Percentiles rank a stretch among this genome's conserved stretches.
Evolutionary conservation across 2,888 invertebrate genomes (phyloP).

Genomic region (Lysandra coridon): DNA sequence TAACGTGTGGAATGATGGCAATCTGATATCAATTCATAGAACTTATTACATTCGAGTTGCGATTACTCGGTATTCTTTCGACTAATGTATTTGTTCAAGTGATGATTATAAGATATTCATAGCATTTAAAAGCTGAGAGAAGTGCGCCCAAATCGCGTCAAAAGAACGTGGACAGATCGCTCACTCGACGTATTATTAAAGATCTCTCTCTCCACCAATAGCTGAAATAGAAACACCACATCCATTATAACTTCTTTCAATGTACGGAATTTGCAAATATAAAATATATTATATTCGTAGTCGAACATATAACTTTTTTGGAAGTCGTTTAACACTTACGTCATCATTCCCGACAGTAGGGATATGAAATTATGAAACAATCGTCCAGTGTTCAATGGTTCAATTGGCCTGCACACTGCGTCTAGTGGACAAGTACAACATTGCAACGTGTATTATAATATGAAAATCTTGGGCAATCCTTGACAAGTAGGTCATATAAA

Average conservation of each 20-base stretch:
- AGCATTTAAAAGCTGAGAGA: neutral
- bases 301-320: neutral
- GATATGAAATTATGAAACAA: neutral
- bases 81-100: neutral
- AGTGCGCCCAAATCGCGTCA: neutral
- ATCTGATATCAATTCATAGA: neutral
- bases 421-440: neutral
- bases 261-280: neutral
- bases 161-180: neutral
- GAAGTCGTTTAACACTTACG: neutral
- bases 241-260: no score
- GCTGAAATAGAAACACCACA: no score
- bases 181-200: neutral
- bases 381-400: neutral
- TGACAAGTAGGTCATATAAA: slow-evolving; percentile 17
- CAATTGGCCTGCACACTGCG: neutral
- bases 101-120: neutral
- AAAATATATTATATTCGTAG: no score
- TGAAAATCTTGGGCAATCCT: slow-evolving; percentile 5
- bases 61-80: neutral
- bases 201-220: no score
- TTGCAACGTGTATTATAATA: neutral
- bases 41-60: neutral
- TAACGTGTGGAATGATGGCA: neutral
- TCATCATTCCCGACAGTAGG: neutral